Percentiles rank a stretch among this genome's conserved stretches.
These are phyloP conservation scores for Drosophila setifemur DNA, from an alignment of 1,140 invertebrate species.

Conservation along the genomic window DNA sequence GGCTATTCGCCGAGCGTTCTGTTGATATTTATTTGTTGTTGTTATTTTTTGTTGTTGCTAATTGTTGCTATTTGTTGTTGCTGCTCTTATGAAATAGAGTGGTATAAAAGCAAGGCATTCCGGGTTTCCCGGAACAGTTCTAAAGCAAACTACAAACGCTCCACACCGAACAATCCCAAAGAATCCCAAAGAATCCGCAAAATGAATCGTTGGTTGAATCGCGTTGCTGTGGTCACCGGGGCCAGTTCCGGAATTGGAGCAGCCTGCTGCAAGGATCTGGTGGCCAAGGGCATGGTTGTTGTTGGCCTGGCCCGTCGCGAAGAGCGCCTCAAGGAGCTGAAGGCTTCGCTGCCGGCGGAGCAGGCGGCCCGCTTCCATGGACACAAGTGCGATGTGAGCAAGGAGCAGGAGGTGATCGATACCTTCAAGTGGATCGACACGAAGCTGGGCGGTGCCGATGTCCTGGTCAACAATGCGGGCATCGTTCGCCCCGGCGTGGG, in stretches of 20 bases:
- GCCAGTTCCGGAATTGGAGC: constrained; percentile 85
- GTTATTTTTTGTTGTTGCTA: no score
- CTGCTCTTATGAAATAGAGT: background rate
- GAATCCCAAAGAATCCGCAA: no score
- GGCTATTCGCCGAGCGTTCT: background rate
- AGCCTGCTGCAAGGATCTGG: constrained; percentile 81
- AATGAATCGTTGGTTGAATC: constrained; percentile 77
- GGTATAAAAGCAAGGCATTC: background rate
- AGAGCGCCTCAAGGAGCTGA: constrained; percentile 83
- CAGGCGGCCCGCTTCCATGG: constrained; percentile 82
- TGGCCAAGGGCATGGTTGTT: constrained; percentile 85
- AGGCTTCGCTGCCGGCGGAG: constrained; percentile 46
- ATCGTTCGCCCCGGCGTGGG: constrained; percentile 56
- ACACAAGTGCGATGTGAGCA: constrained; percentile 85
- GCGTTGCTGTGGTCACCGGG: constrained; percentile 70
- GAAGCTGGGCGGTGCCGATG: constrained; percentile 86
- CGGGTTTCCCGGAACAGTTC: background rate
- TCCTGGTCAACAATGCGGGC: constrained; percentile 91
- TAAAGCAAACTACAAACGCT: background rate
- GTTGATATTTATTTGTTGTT: no score
- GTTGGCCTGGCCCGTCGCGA: constrained; percentile 87
- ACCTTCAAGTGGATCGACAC: constrained; percentile 87
- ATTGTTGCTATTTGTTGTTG: no score
- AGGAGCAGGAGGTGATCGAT: constrained; percentile 86
- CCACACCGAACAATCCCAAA: background rate